A percentile compares a stretch with the other conserved stretches of the same genome.
These are phyloP conservation scores for Sterna hirundo DNA, from an alignment of 2,113 vertebrate genomes.

Conservation along the genomic window DNA sequence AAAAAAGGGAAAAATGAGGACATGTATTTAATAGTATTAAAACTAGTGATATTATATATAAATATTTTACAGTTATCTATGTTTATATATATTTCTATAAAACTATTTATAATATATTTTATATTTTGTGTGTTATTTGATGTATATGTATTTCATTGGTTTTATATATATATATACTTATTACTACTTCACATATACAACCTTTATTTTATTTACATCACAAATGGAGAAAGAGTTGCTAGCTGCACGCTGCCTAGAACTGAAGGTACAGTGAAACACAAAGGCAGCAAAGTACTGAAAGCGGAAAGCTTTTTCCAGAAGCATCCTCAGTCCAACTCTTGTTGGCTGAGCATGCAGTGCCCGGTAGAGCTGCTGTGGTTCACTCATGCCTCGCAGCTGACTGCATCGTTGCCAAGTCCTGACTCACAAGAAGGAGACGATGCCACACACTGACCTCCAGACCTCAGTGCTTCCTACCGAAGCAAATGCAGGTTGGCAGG, in stretches of 20 bases:
- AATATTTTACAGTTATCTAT: neutral
- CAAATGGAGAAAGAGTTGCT: neutral
- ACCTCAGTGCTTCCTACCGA: neutral
- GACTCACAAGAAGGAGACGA: neutral
- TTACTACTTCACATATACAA: neutral
- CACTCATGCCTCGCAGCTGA: neutral
- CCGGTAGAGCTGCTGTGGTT: neutral
- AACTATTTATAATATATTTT: neutral
- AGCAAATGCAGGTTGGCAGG: neutral
- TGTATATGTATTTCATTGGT: neutral
- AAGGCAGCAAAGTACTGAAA: neutral
- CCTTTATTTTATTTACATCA: neutral
- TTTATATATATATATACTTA: neutral
- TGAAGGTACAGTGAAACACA: neutral
- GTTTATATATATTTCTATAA: neutral
- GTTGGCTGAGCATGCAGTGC: fast-evolving
- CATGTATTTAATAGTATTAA: neutral
- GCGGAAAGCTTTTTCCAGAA: neutral
- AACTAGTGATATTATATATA: neutral
- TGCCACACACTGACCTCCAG: neutral
- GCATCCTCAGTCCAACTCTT: neutral
- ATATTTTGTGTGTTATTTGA: neutral
- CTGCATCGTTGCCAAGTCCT: neutral
- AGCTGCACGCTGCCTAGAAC: neutral
- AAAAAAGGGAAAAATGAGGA: neutral